Evolutionary conservation across 2,113 vertebrate genomes (phyloP), one percentile per base, ranked within the genome.

Genomic region (Sinocyclocheilus grahami): DNA sequence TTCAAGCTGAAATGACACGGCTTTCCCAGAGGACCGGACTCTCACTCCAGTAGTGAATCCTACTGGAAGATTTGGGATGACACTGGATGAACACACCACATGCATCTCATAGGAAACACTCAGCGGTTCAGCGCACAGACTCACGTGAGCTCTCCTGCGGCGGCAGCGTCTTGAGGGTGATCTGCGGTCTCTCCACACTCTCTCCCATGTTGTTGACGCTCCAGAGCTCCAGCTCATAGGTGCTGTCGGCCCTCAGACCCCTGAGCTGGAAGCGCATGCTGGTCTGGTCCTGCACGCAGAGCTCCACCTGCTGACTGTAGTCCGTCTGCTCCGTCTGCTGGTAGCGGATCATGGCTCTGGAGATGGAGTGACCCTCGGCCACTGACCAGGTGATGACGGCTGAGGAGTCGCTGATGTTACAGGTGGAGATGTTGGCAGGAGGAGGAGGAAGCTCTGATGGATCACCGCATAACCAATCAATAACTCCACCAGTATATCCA

Each of bases 201-300:
- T 93, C 88, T 3, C 97, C 97, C 14, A 97, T 91, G 86, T 97
- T 97, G 90, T 97, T 97, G 90, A 95, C 91, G 81, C 95, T 94
- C 85, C 95, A 96, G 85, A 97, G 91, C 83, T 97, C 94, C 92
- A 97, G 94, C 80, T 93, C 89, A 78, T 97, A 97, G 16, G 88
- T 84, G 2, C 94, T 96, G 65, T 96, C 91, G 18, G 95, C 91
- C 86, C 94, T 95, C 0, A 97, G 94, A 1, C 97, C 97, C 82
- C 95, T 94, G 69, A 97, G 94, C 33, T 96, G 95, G 75, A 96
- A 96, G 1, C 95, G 95, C 63, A 94, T 94, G 85, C 94, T 86
- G 53, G 92, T 94, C 91, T 90, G 85, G 92, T 95, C 92, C 60
- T 83, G 90, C 18, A 92, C 85, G 4, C 93, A 95, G 85, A 97